Percentiles rank a stretch among this genome's conserved stretches.
Conservation (phyloP, 2,113 vertebrate genomes). For the Calyptomena viridis region DNA sequence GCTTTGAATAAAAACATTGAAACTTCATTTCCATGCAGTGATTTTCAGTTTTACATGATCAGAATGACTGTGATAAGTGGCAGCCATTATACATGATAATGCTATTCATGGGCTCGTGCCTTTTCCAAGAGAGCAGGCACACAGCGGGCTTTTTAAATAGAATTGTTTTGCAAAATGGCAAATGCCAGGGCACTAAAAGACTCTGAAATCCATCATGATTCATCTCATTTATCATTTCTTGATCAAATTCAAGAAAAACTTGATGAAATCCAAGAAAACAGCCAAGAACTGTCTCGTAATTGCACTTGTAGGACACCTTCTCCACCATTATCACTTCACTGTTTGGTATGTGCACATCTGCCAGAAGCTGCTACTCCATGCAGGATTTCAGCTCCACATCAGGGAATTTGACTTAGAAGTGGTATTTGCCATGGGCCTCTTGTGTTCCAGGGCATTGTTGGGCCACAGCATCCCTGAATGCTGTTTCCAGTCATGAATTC, state of each 20-base stretch:
- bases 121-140: not conserved
- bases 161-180: not conserved
- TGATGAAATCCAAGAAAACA: not conserved
- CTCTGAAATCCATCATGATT: not conserved
- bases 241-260: not conserved
- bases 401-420: not conserved
- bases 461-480: not conserved
- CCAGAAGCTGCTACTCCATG: not conserved
- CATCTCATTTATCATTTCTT: not conserved
- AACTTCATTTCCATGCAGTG: conserved; percentile 59
- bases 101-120: not conserved
- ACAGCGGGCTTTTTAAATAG: not conserved
- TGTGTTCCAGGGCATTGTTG: not conserved
- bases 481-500: not conserved
- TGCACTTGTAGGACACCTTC: not conserved
- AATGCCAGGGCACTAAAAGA: not conserved
- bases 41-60: not conserved
- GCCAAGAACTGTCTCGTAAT: not conserved
- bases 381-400: not conserved
- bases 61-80: not conserved
- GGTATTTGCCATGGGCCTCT: not conserved
- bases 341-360: not conserved
- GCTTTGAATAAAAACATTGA: conserved; percentile 90
- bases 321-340: not conserved
- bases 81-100: not conserved